Evolutionary conservation across 1,140 invertebrate genomes (phyloP).

Genomic region (Lepidurus arcticus): DNA sequence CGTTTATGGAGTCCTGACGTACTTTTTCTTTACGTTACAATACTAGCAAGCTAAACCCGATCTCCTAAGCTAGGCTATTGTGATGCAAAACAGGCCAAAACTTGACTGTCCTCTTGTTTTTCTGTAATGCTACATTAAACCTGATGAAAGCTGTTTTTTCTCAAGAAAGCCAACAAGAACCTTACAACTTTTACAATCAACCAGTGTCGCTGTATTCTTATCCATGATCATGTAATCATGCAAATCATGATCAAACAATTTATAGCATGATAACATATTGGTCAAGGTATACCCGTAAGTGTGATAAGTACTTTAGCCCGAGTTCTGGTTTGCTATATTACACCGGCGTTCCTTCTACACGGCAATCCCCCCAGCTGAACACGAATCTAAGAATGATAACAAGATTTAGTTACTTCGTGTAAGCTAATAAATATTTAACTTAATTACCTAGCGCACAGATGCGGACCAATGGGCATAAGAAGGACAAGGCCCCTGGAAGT

Average conservation of each 20-base stretch:
- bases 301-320: not conserved
- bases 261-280: not conserved
- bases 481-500: not conserved
- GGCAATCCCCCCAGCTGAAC: not conserved
- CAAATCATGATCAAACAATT: not conserved
- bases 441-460: not conserved
- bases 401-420: slow-evolving; percentile 15
- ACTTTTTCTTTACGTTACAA: not conserved
- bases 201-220: not conserved
- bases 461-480: not conserved
- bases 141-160: not conserved
- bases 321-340: not conserved
- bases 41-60: not conserved
- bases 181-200: not conserved
- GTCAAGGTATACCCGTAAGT: not conserved
- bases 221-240: not conserved
- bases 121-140: not conserved
- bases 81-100: not conserved
- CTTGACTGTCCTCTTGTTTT: not conserved
- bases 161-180: not conserved
- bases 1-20: not conserved
- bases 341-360: not conserved
- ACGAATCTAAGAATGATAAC: not conserved
- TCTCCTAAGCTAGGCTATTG: not conserved
- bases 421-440: slow-evolving; percentile 11